A percentile compares a stretch with the other conserved stretches of the same genome.
Evolutionary conservation across 2,888 invertebrate genomes (phyloP).

Genomic region (Morpho deidamia): DNA sequence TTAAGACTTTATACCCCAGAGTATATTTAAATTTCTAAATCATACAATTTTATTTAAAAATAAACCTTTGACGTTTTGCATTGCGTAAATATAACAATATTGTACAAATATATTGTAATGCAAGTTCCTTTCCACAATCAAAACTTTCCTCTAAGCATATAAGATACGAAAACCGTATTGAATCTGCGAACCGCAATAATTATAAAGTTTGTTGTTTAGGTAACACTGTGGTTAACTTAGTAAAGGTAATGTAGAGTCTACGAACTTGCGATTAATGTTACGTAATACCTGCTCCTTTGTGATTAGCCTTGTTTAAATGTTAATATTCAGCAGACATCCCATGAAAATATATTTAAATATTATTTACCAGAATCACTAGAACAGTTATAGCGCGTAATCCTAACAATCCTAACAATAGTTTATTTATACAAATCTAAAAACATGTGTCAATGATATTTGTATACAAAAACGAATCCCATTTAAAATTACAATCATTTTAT

Average conservation of each 20-base stretch:
- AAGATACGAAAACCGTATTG: conserved; percentile 24
- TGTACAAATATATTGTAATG: conserved; percentile 9
- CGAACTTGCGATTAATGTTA: conserved; percentile 11
- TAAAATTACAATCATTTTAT: too few species aligned
- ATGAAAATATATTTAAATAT: neutral
- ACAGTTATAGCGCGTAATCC: too few species aligned
- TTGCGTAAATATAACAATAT: neutral
- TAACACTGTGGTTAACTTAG: conserved; percentile 20
- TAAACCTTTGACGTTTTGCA: too few species aligned
- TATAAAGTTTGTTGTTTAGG: conserved; percentile 27
- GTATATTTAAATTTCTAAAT: too few species aligned
- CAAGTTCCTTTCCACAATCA: conserved; percentile 14
- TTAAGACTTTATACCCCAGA: too few species aligned
- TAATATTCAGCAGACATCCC: neutral
- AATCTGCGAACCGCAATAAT: conserved; percentile 22
- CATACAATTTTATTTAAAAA: too few species aligned
- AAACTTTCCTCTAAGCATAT: conserved; percentile 23
- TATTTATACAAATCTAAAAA: too few species aligned
- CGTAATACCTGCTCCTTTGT: conserved; percentile 1
- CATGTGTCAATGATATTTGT: too few species aligned
- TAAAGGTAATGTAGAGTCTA: conserved; percentile 16
- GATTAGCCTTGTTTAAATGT: conserved; percentile 1
- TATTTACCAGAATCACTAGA: too few species aligned
- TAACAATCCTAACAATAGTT: too few species aligned
- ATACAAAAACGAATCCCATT: too few species aligned